Conservation (phyloP, 2,113 vertebrate species). For the Lepisosteus oculatus region DNA sequence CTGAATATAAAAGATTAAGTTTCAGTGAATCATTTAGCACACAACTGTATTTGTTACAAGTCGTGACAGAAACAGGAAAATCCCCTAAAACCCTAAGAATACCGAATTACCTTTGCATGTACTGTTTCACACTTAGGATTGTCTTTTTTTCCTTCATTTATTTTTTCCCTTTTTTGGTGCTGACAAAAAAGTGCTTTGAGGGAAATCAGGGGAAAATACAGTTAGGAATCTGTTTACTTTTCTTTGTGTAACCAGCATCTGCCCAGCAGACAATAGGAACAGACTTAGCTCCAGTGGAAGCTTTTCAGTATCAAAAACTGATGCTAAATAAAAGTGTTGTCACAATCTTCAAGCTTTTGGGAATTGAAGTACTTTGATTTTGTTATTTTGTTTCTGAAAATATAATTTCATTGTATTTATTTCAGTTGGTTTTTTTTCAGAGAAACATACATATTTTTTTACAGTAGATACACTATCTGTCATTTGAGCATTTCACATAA, state of each 20-base stretch:
- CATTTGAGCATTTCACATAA: slow-evolving; percentile 50
- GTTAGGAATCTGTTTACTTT: neutral
- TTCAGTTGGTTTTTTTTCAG: neutral
- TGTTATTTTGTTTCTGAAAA: slow-evolving; percentile 43
- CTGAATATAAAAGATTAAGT: slow-evolving; percentile 94
- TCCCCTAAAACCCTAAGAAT: slow-evolving; percentile 42
- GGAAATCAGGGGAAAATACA: neutral
- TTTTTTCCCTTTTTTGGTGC: neutral
- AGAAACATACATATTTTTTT: neutral
- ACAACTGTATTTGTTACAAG: slow-evolving; percentile 81
- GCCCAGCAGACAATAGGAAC: neutral
- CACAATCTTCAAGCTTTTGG: slow-evolving; percentile 57
- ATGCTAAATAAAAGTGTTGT: slow-evolving; percentile 64
- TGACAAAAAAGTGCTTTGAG: neutral
- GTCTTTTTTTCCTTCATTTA: slow-evolving; percentile 21
- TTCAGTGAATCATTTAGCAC: slow-evolving; percentile 95
- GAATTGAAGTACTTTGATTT: slow-evolving; percentile 54
- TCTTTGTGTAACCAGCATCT: neutral
- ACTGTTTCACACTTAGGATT: slow-evolving; percentile 51
- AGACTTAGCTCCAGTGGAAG: slow-evolving; percentile 33
- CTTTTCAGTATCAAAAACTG: slow-evolving; percentile 52
- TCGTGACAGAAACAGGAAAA: slow-evolving; percentile 73
- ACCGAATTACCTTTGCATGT: slow-evolving; percentile 48
- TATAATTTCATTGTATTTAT: neutral
- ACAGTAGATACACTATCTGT: slow-evolving; percentile 15